Base-by-base conservation (phyloP, 2,797 vertebrate species). In the Semotilus atromaculatus region DNA sequence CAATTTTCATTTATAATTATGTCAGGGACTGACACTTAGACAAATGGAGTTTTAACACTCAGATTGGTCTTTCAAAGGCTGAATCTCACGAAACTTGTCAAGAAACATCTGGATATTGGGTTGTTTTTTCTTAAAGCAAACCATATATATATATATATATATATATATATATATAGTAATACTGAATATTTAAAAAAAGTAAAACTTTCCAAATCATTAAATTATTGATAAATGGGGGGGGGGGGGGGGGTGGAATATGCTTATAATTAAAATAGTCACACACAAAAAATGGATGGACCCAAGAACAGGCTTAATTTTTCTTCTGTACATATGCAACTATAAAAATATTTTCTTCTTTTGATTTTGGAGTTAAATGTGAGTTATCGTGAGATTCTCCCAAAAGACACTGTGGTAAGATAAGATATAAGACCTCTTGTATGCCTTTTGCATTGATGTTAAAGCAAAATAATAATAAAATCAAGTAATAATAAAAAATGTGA, bases 1-100 rank as follows among this genome's bases (percentile, higher is more conserved):
- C 45, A 73, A 43, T 82, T 71, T 82, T 80, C 26, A 77, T 78
- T 80, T 79, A 85, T 62, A 76, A 80, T 72, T 16, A 72, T 45
- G 74, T 67, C 78, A 84, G 74, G 76, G 45, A 64, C 31, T 81
- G 70, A 38, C 51, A 78, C 36, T 74, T 62, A 1, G 8, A 80
- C 48, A 74, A 66, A 45, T 38, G 7, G 16, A 16, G 16, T 40
- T 78, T 40, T 26, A 62, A 67, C 68, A 34, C 67, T 70, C 51
- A 16, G 43, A 48, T 66, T 68, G 77, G 40, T 48, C 53, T 18
- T 26, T 43, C 64, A 67, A 43, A 76, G 26, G 26, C 36, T 14
- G 51, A 45, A 64, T 80, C 60, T 76, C 82, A 82, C 18, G 19
- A 48, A 67, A 70, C 72, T 10, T 16, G 21, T 75, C 16, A 73